Percentiles rank a stretch among this genome's conserved stretches.
These are phyloP conservation scores for Nematopogon swammerdamellus DNA, from an alignment of 2,888 invertebrate species.

Conservation along the genomic window DNA sequence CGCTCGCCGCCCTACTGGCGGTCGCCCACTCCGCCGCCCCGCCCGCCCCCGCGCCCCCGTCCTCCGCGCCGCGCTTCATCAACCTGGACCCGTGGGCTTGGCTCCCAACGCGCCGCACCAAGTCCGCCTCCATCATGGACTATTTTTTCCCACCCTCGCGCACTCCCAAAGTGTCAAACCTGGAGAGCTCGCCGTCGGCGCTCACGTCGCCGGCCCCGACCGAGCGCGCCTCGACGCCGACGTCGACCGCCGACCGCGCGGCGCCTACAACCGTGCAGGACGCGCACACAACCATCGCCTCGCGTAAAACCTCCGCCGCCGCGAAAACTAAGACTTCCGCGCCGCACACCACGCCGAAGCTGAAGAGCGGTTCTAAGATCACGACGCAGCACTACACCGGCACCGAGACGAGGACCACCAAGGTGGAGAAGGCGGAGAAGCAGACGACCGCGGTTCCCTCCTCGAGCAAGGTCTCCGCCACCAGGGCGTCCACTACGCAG, in stretches of 20 bases:
- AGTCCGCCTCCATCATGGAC: constrained; percentile 49
- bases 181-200: constrained; percentile 38
- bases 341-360: constrained; percentile 8
- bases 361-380: constrained; percentile 26
- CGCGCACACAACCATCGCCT: constrained; percentile 12
- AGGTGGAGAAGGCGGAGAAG: constrained; percentile 21
- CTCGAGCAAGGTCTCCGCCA: constrained; percentile 22
- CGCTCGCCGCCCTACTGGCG: constrained; percentile 37
- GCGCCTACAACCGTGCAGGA: constrained; percentile 20
- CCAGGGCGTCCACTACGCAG: constrained; percentile 23
- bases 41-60: constrained; percentile 24
- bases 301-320: constrained; percentile 21
- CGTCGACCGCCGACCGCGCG: constrained; percentile 18
- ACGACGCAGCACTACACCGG: constrained; percentile 12
- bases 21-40: constrained; percentile 20
- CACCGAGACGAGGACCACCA: constrained; percentile 16
- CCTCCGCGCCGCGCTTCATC: constrained; percentile 38
- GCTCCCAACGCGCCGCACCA: constrained; percentile 38
- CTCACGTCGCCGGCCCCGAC: constrained; percentile 24
- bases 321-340: constrained; percentile 11
- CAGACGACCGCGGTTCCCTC: constrained; percentile 15
- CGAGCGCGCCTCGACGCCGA: constrained; percentile 37
- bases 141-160: constrained; percentile 51
- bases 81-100: constrained; percentile 51
- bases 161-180: constrained; percentile 46